Base-by-base conservation (phyloP, 1,140 invertebrate species). In the Periplaneta americana region DNA sequence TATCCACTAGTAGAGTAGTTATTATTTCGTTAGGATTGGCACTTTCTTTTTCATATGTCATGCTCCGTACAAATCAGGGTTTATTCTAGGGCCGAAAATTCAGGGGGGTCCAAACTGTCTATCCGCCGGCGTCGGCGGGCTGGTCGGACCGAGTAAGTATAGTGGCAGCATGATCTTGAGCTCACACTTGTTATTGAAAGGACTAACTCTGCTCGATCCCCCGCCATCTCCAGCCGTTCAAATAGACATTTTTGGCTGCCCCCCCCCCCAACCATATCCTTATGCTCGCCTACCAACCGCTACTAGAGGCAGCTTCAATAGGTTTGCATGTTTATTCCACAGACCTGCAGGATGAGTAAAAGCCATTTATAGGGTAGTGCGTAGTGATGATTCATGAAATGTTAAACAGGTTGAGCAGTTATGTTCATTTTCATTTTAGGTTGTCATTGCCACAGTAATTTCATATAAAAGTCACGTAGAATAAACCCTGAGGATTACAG, bases 31-130 rank as follows among this genome's bases (percentile, higher is more conserved):
- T 66, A 66, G 48, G 22, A 13, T 28, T 66, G 48, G 11, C 48
- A 66, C 48, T 66, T 66, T n/a, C 22, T 4, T 66, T 81, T 22
- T 82, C 15, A 57, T 17, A 22, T 82, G 66, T 82, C 82, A 82
- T 82, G 82, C 79, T 80, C 82, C 78, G 37, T 82, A 82, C 74
- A 80, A 82, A 74, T 82, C 34, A 75, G 78, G 82, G 82, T 82
- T 82, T 80, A 80, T 82, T 89, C 89, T 89, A 89, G 89, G 88
- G 87, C 87, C 87, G 88, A 89, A 88, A 88, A 88, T 84, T 88
- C 88, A 86, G 88, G 88, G 88, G 88, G 88, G 87, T 86, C 88
- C 88, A 89, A 89, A 88, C 88, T 89, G 86, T 89, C 88, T 85
- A 86, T 87, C 84, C 87, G 88, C 86, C 88, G 88, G 86, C 88